phyloP scores from a whole-genome alignment of 2,113 vertebrate species.

The Eulemur rufifrons region DNA sequence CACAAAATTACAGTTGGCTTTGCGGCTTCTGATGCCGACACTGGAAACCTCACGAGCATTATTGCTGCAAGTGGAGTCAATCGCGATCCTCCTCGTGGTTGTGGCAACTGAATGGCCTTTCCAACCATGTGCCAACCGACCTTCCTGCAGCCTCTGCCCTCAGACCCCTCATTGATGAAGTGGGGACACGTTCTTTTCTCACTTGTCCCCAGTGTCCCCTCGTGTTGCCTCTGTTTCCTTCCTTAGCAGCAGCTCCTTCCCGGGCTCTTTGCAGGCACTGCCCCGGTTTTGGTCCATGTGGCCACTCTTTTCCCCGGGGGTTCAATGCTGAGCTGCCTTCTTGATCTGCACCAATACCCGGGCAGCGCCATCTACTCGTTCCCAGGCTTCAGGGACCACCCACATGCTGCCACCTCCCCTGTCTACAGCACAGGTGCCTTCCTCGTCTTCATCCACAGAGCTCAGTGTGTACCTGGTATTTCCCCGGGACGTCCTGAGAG shows the following conservation, averaged over 20 bases:
- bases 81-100: not conserved
- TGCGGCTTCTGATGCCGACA: not conserved
- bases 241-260: not conserved
- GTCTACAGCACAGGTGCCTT: not conserved
- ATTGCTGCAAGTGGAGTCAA: not conserved
- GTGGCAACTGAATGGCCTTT: not conserved
- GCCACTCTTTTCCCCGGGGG: not conserved
- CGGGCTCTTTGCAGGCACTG: too few relatives aligned
- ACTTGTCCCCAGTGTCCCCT: not conserved
- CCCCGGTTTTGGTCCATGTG: not conserved
- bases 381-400: not conserved
- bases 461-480: not conserved
- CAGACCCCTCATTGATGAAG: not conserved
- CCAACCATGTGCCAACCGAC: not conserved
- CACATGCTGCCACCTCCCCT: rapidly evolving
- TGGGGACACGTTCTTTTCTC: not conserved
- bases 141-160: not conserved
- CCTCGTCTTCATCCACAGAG: not conserved
- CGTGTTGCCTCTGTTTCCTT: not conserved
- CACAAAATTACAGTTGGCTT: not conserved
- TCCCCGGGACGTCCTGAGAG: not conserved
- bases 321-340: not conserved
- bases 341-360: rapidly evolving
- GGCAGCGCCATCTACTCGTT: not conserved
- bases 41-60: not conserved